phyloP scores from a whole-genome alignment of 2,113 vertebrate species.

The Pelusios castaneus region DNA sequence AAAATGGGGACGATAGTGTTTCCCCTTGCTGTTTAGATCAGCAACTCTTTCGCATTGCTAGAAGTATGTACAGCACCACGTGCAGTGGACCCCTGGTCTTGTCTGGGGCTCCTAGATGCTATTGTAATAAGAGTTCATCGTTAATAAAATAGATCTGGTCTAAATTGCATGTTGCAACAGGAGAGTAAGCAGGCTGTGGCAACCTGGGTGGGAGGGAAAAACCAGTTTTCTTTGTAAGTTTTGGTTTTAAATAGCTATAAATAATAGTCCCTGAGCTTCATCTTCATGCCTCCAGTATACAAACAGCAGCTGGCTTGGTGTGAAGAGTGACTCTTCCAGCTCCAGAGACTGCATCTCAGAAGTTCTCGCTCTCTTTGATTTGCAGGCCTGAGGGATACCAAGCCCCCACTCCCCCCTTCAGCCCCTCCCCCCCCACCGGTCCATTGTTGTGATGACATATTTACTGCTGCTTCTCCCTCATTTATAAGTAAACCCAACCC shows the following conservation, averaged over 20 bases:
- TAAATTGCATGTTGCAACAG: neutral
- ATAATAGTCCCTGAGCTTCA: neutral
- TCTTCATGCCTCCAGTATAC: neutral
- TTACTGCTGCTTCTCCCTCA: neutral
- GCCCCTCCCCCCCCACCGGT: too few relatives aligned
- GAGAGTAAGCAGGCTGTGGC: neutral
- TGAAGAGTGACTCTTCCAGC: neutral
- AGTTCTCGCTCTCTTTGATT: neutral
- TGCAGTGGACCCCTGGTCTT: too few relatives aligned
- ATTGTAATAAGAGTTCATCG: neutral
- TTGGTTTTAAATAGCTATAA: neutral
- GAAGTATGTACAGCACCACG: neutral
- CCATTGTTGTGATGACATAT: neutral
- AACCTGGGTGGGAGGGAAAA: neutral
- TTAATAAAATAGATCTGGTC: neutral
- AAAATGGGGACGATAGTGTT: neutral
- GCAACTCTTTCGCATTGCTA: neutral
- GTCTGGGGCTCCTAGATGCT: neutral
- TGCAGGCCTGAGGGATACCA: neutral
- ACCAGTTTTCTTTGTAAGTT: neutral
- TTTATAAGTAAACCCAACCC: neutral
- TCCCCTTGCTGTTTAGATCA: neutral
- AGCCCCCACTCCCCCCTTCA: too few relatives aligned
- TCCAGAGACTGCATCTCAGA: neutral
- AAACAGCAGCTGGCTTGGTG: neutral